Percentiles rank a stretch among this genome's conserved stretches.
Conservation (phyloP, 2,113 vertebrate genomes). For the Mirza zaza region DNA sequence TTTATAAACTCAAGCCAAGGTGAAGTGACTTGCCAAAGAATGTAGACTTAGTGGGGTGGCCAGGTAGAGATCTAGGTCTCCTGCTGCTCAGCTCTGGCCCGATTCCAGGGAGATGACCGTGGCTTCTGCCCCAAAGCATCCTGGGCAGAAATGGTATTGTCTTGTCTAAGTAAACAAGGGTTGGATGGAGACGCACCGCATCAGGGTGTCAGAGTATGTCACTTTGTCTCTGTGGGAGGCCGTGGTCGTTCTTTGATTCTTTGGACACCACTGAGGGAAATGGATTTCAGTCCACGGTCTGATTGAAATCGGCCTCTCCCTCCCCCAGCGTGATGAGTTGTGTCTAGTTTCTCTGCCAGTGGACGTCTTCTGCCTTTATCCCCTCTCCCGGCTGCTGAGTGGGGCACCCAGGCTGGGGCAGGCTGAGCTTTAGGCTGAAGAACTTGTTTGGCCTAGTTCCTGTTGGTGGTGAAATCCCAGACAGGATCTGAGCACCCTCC, state of each 20-base stretch:
- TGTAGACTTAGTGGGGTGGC: background rate
- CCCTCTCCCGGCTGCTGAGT: background rate
- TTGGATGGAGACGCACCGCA: background rate
- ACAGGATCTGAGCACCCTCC: background rate
- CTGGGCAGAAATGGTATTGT: background rate
- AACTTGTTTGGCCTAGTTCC: background rate
- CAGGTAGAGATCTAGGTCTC: background rate
- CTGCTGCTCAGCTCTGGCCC: background rate
- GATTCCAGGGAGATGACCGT: background rate
- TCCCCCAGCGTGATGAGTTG: background rate
- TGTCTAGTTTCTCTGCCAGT: background rate
- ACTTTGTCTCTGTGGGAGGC: background rate
- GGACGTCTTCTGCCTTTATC: background rate
- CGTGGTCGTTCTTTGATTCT: background rate
- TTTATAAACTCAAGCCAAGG: background rate
- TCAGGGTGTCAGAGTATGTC: too few relatives aligned
- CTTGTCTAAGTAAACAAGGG: background rate
- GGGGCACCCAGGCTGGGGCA: rapidly evolving
- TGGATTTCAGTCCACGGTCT: background rate
- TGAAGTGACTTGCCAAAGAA: background rate
- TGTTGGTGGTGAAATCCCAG: background rate
- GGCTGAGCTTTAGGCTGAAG: background rate
- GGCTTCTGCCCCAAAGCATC: background rate
- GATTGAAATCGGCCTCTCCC: background rate
- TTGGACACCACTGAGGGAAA: background rate